phyloP scores from a whole-genome alignment of 2,797 vertebrate genomes.

The Chelonia mydas region DNA sequence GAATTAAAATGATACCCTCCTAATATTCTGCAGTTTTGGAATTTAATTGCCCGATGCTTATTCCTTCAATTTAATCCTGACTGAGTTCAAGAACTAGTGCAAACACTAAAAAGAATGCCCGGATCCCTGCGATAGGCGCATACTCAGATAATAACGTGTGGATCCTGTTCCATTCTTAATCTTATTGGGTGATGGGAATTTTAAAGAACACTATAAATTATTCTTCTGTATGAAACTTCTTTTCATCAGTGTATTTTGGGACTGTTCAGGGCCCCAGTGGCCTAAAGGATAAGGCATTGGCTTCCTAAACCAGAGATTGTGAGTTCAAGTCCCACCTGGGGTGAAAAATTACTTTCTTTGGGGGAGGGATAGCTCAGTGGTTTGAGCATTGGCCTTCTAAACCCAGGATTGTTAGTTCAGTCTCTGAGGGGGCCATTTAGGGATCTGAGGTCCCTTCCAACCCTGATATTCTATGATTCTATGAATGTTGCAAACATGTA shows the following conservation, averaged over 20 bases:
- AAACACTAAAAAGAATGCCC: not conserved
- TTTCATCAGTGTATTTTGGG: constrained; percentile 2
- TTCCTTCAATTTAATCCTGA: not conserved
- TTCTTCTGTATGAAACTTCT: constrained; percentile 1
- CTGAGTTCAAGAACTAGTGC: not conserved
- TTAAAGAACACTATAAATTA: not conserved
- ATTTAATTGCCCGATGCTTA: rapidly evolving
- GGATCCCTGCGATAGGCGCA: not conserved
- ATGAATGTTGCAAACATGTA: not conserved
- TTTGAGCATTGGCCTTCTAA: too few relatives aligned
- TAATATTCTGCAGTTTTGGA: not conserved
- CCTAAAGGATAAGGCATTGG: too few relatives aligned
- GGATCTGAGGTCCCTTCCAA: too few relatives aligned
- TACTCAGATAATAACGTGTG: not conserved
- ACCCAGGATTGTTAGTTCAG: too few relatives aligned
- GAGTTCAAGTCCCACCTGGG: too few relatives aligned
- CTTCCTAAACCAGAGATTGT: too few relatives aligned
- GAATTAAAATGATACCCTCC: not conserved
- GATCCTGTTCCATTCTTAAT: constrained; percentile 15
- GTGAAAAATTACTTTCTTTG: too few relatives aligned
- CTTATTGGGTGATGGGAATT: not conserved
- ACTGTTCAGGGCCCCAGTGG: not conserved
- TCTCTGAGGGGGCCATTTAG: too few relatives aligned
- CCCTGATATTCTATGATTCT: not conserved
- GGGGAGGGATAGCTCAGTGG: too few relatives aligned